These are phyloP conservation scores for Pachyseris speciosa DNA, from an alignment of 64 coral and sea anemone species.

Conservation along the genomic window DNA sequence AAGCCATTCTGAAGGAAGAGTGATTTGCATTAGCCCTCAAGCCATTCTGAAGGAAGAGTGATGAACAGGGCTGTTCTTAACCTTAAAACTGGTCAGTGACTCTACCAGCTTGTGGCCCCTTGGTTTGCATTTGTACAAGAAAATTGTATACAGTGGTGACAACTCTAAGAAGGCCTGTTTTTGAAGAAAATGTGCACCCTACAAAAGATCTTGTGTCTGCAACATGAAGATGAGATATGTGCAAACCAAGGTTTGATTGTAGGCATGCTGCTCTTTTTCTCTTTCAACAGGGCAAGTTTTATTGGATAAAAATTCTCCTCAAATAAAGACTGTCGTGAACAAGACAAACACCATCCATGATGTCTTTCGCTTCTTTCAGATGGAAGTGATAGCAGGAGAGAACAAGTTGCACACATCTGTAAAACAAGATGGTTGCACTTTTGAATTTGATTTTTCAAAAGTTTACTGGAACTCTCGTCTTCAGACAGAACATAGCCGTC, in stretches of 20 bases:
- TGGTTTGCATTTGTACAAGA: too few species aligned
- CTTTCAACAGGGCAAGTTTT: constrained; percentile 86
- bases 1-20: too few species aligned
- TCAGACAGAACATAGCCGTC: constrained; percentile 93
- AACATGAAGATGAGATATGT: too few species aligned
- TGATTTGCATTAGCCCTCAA: too few species aligned
- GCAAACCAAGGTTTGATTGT: not conserved
- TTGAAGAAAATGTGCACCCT: too few species aligned
- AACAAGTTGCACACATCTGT: constrained; percentile 77
- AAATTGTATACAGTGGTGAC: not conserved
- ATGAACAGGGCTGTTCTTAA: too few species aligned
- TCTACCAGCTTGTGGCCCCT: too few species aligned
- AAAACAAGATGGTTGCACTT: constrained; percentile 85
- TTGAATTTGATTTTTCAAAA: constrained; percentile 98
- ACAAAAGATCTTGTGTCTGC: too few species aligned
- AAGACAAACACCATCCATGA: constrained; percentile 94
- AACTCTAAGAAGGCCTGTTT: not conserved
- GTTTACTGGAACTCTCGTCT: constrained; percentile 99
- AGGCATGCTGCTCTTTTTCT: constrained; percentile 23
- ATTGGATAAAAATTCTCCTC: constrained; percentile 94
- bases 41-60: too few species aligned
- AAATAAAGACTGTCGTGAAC: constrained; percentile 98
- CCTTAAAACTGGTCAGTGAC: too few species aligned
- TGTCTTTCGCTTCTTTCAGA: constrained; percentile 94
- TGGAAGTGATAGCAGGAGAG: constrained; percentile 95